Evolutionary conservation across 2,113 vertebrate species (phyloP).

Genomic region (Bufo gargarizans): DNA sequence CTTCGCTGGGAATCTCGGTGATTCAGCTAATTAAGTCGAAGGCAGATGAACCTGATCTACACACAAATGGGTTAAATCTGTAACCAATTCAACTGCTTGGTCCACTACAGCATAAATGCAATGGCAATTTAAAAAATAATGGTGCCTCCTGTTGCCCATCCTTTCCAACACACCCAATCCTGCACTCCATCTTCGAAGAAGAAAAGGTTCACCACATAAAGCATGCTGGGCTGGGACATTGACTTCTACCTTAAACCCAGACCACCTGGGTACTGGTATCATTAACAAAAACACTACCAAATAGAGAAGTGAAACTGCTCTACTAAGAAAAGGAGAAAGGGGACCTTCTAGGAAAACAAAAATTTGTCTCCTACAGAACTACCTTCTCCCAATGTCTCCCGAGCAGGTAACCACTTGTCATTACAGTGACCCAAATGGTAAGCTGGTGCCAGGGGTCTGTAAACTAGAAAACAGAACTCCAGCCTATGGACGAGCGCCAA

Average conservation of each 20-base stretch:
- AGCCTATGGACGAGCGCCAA: not conserved
- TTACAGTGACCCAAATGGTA: not conserved
- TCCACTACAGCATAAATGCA: not conserved
- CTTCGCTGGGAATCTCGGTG: not conserved
- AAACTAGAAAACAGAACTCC: not conserved
- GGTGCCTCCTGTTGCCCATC: not conserved
- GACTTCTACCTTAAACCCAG: not conserved
- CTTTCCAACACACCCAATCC: not conserved
- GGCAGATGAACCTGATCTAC: not conserved
- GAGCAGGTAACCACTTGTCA: not conserved
- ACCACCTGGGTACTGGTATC: not conserved
- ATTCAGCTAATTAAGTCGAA: slow-evolving; percentile 18
- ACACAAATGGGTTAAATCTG: not conserved
- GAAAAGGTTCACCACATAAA: not conserved
- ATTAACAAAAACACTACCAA: not conserved
- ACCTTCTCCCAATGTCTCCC: not conserved
- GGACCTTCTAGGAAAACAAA: no score
- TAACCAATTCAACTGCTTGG: not conserved
- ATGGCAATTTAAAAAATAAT: no score
- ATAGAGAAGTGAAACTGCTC: not conserved
- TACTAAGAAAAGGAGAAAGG: no score
- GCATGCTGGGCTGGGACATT: no score
- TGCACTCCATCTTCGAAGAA: not conserved
- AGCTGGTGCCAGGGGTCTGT: not conserved
- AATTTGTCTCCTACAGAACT: not conserved